These are phyloP conservation scores for Typhlomys cinereus DNA, from an alignment of 2,113 vertebrate genomes.

Conservation along the genomic window DNA sequence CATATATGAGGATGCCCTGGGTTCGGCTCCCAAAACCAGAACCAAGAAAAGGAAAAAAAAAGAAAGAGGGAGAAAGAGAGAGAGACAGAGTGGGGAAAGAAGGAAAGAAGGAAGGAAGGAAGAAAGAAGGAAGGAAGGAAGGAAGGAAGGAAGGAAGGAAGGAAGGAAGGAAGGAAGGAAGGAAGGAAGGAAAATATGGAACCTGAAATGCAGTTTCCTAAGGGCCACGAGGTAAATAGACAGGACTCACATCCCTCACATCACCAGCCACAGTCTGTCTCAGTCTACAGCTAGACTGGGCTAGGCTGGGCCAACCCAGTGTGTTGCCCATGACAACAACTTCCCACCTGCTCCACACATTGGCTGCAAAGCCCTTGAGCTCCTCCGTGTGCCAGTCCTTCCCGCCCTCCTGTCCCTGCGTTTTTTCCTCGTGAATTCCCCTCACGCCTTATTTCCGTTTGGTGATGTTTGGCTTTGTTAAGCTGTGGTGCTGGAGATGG, in stretches of 20 bases:
- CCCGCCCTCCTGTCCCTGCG: neutral
- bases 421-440: neutral
- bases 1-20: too few species aligned
- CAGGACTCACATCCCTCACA: neutral
- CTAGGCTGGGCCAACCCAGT: fast-evolving
- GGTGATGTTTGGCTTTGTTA: neutral
- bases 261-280: neutral
- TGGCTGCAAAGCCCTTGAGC: neutral
- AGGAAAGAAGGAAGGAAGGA: too few species aligned
- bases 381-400: neutral
- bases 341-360: neutral
- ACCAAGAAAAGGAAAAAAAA: neutral
- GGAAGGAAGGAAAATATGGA: neutral
- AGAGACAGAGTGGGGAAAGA: too few species aligned
- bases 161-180: too few species aligned
- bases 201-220: neutral
- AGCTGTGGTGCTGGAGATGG: neutral
- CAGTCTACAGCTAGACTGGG: too few species aligned
- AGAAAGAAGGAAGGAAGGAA: too few species aligned
- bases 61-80: neutral
- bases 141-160: too few species aligned
- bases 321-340: neutral
- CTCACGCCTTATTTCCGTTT: fast-evolving
- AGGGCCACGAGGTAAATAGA: neutral
- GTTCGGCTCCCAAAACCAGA: neutral